phyloP scores from a whole-genome alignment of 2,888 invertebrate genomes.

The Gastrophysa polygoni region DNA sequence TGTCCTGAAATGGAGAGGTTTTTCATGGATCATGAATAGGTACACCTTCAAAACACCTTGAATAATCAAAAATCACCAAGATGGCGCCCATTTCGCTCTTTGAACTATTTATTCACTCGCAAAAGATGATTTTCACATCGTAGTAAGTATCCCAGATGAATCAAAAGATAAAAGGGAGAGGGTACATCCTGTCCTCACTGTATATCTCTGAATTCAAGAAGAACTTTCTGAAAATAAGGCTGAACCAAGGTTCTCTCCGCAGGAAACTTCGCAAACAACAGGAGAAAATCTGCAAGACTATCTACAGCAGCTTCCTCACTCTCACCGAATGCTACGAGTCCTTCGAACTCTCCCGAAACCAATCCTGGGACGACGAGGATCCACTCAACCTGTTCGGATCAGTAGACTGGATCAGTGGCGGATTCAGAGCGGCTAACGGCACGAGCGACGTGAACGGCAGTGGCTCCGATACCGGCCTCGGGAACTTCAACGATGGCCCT shows the following conservation, averaged over 20 bases:
- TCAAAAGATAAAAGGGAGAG: no score
- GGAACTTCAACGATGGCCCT: conserved; percentile 41
- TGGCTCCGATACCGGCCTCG: conserved; percentile 28
- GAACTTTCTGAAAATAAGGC: no score
- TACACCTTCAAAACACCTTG: no score
- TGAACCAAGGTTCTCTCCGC: conserved; percentile 33
- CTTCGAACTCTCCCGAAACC: conserved; percentile 54
- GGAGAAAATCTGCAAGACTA: conserved; percentile 73
- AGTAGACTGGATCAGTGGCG: conserved; percentile 31
- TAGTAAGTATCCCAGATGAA: no score
- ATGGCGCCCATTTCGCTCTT: no score
- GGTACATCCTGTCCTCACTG: no score
- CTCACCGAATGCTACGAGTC: conserved; percentile 68
- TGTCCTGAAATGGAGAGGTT: no score
- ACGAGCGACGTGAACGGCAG: conserved; percentile 26
- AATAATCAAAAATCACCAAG: no score
- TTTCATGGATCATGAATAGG: no score
- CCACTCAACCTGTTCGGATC: conserved; percentile 51
- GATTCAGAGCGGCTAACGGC: conserved; percentile 22
- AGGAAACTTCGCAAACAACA: conserved; percentile 79
- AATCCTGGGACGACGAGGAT: conserved; percentile 50
- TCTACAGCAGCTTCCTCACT: conserved; percentile 66
- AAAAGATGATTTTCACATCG: no score
- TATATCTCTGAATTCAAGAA: no score
- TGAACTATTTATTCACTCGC: no score